These are phyloP conservation scores for Falco berigora DNA, from an alignment of 2,797 vertebrate species.

Conservation along the genomic window DNA sequence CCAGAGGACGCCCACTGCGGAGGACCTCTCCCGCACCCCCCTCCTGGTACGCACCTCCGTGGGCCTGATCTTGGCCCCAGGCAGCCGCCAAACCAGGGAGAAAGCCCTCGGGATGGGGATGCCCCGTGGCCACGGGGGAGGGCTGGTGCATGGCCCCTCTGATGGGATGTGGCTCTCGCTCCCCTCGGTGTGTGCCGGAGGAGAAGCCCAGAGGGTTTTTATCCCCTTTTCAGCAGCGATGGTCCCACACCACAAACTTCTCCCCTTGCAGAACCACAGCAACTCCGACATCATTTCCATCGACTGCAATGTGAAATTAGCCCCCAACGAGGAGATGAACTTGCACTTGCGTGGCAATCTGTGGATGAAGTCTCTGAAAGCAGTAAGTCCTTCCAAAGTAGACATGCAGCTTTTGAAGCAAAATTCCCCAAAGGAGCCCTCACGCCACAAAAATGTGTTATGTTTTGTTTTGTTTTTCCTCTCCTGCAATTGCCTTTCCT, in stretches of 20 bases:
- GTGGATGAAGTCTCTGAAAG: conserved; percentile 82
- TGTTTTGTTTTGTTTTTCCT: not conserved
- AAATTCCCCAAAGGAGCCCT: not conserved
- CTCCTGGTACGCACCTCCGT: conserved; percentile 76
- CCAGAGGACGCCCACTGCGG: conserved; percentile 51
- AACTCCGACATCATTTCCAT: conserved; percentile 85
- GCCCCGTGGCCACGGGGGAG: rapidly evolving
- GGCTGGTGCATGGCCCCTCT: rapidly evolving
- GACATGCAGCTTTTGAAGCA: rapidly evolving
- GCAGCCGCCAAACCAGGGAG: not conserved
- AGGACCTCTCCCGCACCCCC: conserved; percentile 82
- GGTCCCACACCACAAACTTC: not conserved
- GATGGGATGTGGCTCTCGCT: rapidly evolving
- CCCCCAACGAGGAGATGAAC: conserved; percentile 77
- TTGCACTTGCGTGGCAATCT: conserved; percentile 80
- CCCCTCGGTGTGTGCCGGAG: rapidly evolving
- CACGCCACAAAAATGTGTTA: rapidly evolving
- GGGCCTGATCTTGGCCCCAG: not conserved
- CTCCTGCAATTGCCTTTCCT: no score
- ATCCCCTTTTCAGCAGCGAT: not conserved
- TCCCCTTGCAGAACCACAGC: conserved; percentile 83
- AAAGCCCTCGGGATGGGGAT: rapidly evolving
- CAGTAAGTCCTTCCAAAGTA: conserved; percentile 72
- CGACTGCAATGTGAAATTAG: conserved; percentile 81
- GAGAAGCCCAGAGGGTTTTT: not conserved